Conservation (phyloP, 2,113 vertebrate genomes). For the Mesembrinibis cayennensis region DNA sequence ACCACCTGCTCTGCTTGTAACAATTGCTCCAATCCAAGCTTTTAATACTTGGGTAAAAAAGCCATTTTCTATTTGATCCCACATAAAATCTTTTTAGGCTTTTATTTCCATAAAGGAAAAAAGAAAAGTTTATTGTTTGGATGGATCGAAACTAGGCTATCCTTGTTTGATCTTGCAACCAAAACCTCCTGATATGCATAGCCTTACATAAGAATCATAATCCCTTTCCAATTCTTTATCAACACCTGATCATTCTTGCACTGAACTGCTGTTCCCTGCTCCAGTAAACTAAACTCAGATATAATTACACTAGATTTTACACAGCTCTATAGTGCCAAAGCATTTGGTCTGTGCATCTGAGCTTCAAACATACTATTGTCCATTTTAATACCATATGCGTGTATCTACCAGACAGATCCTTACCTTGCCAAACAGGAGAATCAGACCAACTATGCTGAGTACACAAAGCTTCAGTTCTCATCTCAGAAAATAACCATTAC, state of each 20-base stretch:
- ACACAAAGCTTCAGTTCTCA: background rate
- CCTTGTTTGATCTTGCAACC: background rate
- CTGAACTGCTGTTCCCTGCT: background rate
- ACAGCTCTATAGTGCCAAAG: background rate
- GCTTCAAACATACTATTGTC: background rate
- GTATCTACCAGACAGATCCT: background rate
- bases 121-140: background rate
- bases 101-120: background rate
- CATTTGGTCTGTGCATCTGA: background rate
- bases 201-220: background rate
- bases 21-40: background rate
- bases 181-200: background rate
- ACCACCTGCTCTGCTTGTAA: background rate
- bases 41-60: background rate
- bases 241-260: background rate
- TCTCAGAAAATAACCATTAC: background rate
- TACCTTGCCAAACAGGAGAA: background rate
- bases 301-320: background rate
- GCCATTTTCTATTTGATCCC: background rate
- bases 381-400: background rate
- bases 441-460: background rate
- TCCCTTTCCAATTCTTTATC: background rate
- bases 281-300: background rate
- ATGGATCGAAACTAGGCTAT: background rate
- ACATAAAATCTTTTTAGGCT: background rate